These are phyloP conservation scores for Aotus griseimembra DNA, from an alignment of 2,797 vertebrate species.

Conservation along the genomic window DNA sequence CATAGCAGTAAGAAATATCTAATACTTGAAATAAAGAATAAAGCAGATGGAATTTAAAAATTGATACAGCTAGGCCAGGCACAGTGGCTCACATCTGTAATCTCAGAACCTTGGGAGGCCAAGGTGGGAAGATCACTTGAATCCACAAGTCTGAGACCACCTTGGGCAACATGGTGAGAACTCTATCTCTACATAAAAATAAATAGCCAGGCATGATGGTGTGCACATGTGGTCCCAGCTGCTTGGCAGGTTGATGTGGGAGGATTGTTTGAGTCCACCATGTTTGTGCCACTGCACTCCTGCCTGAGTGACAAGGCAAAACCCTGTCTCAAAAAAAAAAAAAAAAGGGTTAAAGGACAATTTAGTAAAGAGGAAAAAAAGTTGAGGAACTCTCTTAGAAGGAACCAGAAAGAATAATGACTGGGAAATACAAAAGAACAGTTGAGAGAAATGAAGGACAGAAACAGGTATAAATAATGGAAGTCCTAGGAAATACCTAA, in stretches of 20 bases:
- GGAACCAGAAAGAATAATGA: not conserved
- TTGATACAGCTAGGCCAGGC: not conserved
- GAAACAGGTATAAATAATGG: not conserved
- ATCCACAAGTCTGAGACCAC: not conserved
- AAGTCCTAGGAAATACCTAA: not conserved
- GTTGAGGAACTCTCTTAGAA: not conserved
- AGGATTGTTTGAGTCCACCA: not conserved
- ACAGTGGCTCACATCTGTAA: not conserved
- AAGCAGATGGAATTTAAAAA: not conserved
- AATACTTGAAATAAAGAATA: not conserved
- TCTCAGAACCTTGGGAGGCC: not conserved
- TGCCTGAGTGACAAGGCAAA: not conserved
- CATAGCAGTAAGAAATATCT: not conserved
- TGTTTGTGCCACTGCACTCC: not conserved
- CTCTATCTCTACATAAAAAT: not conserved
- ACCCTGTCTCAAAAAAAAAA: not conserved
- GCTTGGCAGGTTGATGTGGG: not conserved
- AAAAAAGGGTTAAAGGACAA: not conserved
- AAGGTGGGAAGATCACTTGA: not conserved
- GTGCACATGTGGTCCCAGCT: not conserved
- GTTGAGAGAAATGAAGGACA: not conserved
- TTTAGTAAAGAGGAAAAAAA: not conserved
- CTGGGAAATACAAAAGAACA: not conserved
- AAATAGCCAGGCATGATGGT: not conserved
- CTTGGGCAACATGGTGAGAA: not conserved